Percentiles rank a stretch among this genome's conserved stretches.
Conservation (phyloP, 2,888 invertebrate species). For the Polymixis flavicincta region DNA sequence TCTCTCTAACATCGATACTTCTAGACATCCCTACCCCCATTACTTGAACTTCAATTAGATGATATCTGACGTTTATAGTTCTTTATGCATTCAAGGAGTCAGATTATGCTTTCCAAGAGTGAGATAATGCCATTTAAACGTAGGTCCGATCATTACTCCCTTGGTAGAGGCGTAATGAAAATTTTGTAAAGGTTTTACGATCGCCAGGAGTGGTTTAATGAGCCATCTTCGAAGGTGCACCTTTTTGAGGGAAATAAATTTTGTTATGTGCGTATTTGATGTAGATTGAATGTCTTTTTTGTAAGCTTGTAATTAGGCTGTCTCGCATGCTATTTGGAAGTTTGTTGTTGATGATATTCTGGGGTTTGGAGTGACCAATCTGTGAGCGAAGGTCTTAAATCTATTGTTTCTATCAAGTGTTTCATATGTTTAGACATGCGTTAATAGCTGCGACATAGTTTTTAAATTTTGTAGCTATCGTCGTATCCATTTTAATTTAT, state of each 20-base stretch:
- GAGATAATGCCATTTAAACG: conserved; percentile 87
- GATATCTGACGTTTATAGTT: conserved; percentile 90
- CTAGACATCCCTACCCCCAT: conserved; percentile 72
- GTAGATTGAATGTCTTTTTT: conserved; percentile 37
- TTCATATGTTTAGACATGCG: too few species aligned
- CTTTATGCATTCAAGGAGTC: conserved; percentile 87
- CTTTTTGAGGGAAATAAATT: conserved; percentile 70
- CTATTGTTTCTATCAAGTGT: too few species aligned
- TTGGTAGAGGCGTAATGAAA: conserved; percentile 86
- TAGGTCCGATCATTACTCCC: conserved; percentile 85
- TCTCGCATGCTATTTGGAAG: neutral
- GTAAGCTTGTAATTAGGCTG: neutral
- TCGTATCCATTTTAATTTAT: too few species aligned
- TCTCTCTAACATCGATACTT: conserved; percentile 46
- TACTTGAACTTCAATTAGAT: conserved; percentile 89
- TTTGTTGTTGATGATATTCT: neutral
- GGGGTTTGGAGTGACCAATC: neutral
- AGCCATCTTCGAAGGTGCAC: conserved; percentile 73
- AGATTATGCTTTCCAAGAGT: conserved; percentile 86
- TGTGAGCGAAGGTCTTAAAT: neutral
- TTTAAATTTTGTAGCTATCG: too few species aligned
- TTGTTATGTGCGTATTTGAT: conserved; percentile 52
- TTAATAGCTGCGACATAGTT: too few species aligned
- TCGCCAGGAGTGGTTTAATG: conserved; percentile 76
- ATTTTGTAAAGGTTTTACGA: conserved; percentile 86